Conservation (phyloP, 2,797 vertebrate species). For the Pempheris klunzingeri region DNA sequence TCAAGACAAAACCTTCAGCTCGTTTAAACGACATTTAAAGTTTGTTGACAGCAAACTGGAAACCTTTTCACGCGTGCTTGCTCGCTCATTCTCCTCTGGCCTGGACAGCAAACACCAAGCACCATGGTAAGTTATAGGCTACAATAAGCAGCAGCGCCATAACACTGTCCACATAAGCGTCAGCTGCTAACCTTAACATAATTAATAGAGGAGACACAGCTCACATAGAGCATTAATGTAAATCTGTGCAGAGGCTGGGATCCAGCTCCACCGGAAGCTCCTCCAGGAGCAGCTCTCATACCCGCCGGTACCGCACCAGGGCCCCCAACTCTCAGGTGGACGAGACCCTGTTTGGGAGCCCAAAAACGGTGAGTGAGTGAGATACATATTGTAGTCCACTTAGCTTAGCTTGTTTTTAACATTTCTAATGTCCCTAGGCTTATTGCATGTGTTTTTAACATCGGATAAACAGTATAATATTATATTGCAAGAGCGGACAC, state of each 20-base stretch:
- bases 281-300: conserved; percentile 55
- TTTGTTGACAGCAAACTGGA: background rate
- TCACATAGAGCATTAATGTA: background rate
- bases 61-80: rapidly evolving
- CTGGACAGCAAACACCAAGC: background rate
- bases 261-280: conserved; percentile 52
- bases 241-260: conserved; percentile 71
- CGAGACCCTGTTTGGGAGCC: conserved; percentile 86
- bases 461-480: too few relatives aligned
- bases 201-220: rapidly evolving
- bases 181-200: too few relatives aligned
- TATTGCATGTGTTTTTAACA: too few relatives aligned
- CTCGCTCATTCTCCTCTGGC: background rate
- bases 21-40: background rate
- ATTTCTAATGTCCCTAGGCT: background rate
- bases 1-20: background rate
- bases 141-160: background rate
- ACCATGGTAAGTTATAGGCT: conserved; percentile 52
- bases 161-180: too few relatives aligned
- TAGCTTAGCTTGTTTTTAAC: background rate
- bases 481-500: background rate
- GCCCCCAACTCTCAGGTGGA: conserved; percentile 86
- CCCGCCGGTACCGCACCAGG: conserved; percentile 83
- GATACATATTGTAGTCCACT: too few relatives aligned
- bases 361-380: conserved; percentile 60